Percentiles rank a stretch among this genome's conserved stretches.
Conservation (phyloP, 1,140 invertebrate genomes). For the Sesamia nonagrioides region DNA sequence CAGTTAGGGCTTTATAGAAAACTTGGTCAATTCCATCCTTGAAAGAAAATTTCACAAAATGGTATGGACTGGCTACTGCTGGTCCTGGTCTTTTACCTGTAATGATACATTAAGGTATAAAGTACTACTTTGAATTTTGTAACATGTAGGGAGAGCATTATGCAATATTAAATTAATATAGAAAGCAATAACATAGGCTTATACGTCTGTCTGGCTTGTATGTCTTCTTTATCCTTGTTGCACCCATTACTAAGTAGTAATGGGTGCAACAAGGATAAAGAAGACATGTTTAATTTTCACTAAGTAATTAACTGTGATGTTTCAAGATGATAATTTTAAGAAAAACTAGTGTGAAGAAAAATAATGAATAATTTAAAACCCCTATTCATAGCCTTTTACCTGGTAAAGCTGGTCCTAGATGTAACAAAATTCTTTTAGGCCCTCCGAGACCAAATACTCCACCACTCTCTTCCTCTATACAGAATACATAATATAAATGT, state of each 20-base stretch:
- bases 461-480: constrained; percentile 92
- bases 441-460: constrained; percentile 92
- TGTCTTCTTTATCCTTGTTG: too few relatives aligned
- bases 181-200: too few relatives aligned
- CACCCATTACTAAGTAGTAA: too few relatives aligned
- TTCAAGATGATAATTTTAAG: too few relatives aligned
- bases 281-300: too few relatives aligned
- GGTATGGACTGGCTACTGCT: constrained; percentile 90
- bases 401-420: constrained; percentile 90
- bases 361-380: background rate
- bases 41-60: constrained; percentile 96
- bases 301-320: too few relatives aligned
- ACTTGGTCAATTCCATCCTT: constrained; percentile 93
- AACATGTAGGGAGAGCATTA: too few relatives aligned
- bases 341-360: too few relatives aligned
- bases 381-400: constrained; percentile 85
- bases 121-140: background rate
- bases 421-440: constrained; percentile 94
- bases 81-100: constrained; percentile 92
- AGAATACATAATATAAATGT: constrained; percentile 91
- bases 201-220: too few relatives aligned
- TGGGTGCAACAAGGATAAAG: too few relatives aligned
- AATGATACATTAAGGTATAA: constrained; percentile 56
- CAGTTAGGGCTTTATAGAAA: constrained; percentile 90
- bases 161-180: too few relatives aligned